Evolutionary conservation across 1,140 invertebrate species (phyloP).

Genomic region (Chironomus tepperi): DNA sequence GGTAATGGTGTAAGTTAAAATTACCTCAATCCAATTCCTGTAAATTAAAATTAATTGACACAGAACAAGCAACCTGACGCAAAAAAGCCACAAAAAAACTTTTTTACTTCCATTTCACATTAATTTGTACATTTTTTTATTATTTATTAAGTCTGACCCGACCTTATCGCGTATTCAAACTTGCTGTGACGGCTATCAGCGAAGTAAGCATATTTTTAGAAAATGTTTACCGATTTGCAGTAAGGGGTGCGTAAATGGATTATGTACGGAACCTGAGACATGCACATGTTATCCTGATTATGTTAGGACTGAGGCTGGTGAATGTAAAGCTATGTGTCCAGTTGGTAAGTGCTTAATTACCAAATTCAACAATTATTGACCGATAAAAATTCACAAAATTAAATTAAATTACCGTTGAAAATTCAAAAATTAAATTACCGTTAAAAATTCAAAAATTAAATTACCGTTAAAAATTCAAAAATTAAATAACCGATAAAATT

Average conservation of each 20-base stretch:
- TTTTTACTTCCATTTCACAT: not conserved
- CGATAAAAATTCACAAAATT: too few species aligned
- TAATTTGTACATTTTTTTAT: conserved; percentile 14
- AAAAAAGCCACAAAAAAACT: too few species aligned
- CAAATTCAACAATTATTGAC: too few species aligned
- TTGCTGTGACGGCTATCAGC: conserved; percentile 53
- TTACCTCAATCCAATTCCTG: conserved; percentile 25
- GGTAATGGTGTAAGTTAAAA: conserved; percentile 44
- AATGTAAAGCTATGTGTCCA: conserved; percentile 33
- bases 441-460: too few species aligned
- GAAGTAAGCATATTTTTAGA: conserved; percentile 45
- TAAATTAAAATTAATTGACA: conserved; percentile 24
- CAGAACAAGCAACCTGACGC: not conserved
- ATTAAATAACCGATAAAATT: too few species aligned
- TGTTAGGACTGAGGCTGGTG: conserved; percentile 39
- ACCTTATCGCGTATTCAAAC: conserved; percentile 48
- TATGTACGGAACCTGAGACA: conserved; percentile 48
- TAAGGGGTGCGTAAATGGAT: conserved; percentile 47
- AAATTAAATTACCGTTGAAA: too few species aligned
- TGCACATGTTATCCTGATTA: conserved; percentile 53
- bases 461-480: too few species aligned
- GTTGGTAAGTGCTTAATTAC: too few species aligned
- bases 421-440: too few species aligned
- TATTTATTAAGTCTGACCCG: conserved; percentile 43
- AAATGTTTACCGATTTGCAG: conserved; percentile 48